Evolutionary conservation across 2,797 vertebrate species (phyloP).

Genomic region (Gila robusta): DNA sequence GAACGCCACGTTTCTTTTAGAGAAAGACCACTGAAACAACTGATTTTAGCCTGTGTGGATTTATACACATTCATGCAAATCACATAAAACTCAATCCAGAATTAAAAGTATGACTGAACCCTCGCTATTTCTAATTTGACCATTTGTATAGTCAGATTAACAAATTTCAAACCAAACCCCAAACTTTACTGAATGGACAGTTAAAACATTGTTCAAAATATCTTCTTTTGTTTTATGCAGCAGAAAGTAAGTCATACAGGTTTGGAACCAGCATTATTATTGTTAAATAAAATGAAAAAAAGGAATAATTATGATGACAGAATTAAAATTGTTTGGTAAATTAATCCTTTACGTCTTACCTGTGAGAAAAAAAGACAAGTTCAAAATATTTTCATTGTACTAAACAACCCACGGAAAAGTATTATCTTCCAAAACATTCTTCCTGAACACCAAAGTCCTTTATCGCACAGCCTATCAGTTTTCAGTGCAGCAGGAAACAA

Average conservation of each 20-base stretch:
- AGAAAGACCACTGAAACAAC: constrained; percentile 56
- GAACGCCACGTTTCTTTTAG: constrained; percentile 29
- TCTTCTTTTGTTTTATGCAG: neutral
- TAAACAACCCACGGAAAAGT: constrained; percentile 16
- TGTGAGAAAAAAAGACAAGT: neutral
- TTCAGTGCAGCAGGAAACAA: constrained; percentile 62
- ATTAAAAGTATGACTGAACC: neutral
- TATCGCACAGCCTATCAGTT: constrained; percentile 69
- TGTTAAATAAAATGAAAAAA: neutral
- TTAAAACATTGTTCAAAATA: neutral
- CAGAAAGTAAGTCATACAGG: neutral
- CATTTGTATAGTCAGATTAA: neutral
- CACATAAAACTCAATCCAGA: neutral
- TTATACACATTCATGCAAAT: neutral
- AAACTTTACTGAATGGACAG: neutral
- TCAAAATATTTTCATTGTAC: constrained; percentile 6
- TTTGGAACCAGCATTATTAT: neutral
- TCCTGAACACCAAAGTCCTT: constrained; percentile 74
- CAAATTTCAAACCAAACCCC: neutral
- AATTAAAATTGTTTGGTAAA: neutral
- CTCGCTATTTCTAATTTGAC: neutral
- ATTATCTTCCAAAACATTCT: constrained; percentile 38
- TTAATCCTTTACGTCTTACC: constrained; percentile 1
- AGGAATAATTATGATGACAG: neutral
- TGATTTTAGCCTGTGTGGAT: neutral